Conservation (phyloP, 2,888 invertebrate genomes). For the Polyommatus icarus region DNA sequence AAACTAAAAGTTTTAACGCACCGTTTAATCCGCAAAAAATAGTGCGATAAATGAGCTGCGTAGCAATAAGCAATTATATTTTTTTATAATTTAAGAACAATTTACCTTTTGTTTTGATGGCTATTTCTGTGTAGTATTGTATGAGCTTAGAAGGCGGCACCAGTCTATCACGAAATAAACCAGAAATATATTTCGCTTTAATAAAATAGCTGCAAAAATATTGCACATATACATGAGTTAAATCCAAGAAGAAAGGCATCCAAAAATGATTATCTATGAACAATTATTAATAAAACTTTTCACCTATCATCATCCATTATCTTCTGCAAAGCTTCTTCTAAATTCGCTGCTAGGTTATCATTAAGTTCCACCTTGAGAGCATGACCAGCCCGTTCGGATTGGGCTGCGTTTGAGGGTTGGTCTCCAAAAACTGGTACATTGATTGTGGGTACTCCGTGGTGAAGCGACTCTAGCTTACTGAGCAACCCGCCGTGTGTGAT, state of each 20-base stretch:
- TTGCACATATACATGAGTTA: neutral
- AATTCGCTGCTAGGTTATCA: slow-evolving; percentile 45
- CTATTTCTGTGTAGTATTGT: slow-evolving; percentile 52
- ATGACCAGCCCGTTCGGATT: slow-evolving; percentile 47
- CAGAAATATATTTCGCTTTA: slow-evolving; percentile 51
- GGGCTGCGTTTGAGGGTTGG: slow-evolving; percentile 54
- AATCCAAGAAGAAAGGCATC: no score
- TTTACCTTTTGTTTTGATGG: slow-evolving; percentile 58
- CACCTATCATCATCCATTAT: slow-evolving; percentile 18
- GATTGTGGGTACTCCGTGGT: slow-evolving; percentile 54
- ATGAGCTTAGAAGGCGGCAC: slow-evolving; percentile 51
- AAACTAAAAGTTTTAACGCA: no score
- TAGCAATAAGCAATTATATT: no score
- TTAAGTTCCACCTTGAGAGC: slow-evolving; percentile 47
- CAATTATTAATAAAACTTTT: neutral
- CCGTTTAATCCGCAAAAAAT: no score
- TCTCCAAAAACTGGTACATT: slow-evolving; percentile 59
- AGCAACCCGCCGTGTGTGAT: slow-evolving; percentile 52
- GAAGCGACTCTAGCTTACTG: slow-evolving; percentile 46
- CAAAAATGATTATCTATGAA: no score
- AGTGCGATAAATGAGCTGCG: no score
- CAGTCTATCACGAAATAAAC: slow-evolving; percentile 51
- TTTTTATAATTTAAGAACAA: no score
- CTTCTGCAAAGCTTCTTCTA: slow-evolving; percentile 37
- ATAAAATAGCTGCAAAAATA: slow-evolving; percentile 51